phyloP scores from a whole-genome alignment of 2,113 vertebrate genomes.

The Bothrops jararaca region DNA sequence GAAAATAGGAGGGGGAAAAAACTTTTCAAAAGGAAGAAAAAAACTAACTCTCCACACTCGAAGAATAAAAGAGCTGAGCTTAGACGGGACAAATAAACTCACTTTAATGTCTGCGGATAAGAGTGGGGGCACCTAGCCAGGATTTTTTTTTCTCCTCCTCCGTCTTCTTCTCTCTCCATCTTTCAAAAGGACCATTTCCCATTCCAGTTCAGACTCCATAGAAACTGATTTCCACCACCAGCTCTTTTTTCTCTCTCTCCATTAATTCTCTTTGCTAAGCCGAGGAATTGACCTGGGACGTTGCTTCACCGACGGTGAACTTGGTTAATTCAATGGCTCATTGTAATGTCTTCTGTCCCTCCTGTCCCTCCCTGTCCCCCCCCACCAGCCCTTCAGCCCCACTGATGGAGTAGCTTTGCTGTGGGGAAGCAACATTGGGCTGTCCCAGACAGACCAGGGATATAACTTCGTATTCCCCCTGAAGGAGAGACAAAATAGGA shows the following conservation, averaged over 20 bases:
- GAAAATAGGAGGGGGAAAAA: background rate
- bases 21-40: background rate
- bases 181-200: constrained; percentile 28
- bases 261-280: constrained; percentile 50
- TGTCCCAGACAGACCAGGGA: constrained; percentile 20
- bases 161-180: background rate
- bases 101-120: background rate
- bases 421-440: background rate
- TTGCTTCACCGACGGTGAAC: constrained; percentile 37
- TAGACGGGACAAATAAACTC: background rate
- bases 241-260: background rate
- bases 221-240: constrained; percentile 41
- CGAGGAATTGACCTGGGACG: constrained; percentile 25
- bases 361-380: background rate
- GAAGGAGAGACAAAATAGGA: constrained; percentile 27
- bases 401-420: constrained; percentile 21
- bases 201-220: background rate
- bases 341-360: constrained; percentile 39
- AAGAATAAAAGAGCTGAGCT: background rate
- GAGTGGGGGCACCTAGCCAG: background rate
- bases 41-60: background rate
- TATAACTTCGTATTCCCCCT: constrained; percentile 17
- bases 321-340: constrained; percentile 22
- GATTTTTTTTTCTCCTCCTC: background rate
- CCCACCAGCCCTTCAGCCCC: background rate